A percentile compares a stretch with the other conserved stretches of the same genome.
phyloP scores from a whole-genome alignment of 2,888 invertebrate genomes.

The Oligia fasciuncula region DNA sequence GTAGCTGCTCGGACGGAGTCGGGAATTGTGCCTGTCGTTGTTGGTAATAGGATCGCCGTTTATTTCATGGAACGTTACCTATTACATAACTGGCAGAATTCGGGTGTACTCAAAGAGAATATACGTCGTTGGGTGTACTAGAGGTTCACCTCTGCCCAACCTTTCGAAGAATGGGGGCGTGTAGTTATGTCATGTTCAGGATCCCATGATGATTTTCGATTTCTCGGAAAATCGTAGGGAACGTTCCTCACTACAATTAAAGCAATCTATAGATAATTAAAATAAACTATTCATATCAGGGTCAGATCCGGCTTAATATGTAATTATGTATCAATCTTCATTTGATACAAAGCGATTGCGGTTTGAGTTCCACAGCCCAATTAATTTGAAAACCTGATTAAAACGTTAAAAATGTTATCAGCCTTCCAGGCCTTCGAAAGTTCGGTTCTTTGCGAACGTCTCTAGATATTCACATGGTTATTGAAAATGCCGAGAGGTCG shows the following conservation, averaged over 20 bases:
- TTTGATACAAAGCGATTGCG: not conserved
- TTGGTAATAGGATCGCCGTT: not conserved
- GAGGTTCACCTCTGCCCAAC: not conserved
- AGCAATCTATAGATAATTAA: constrained; percentile 3
- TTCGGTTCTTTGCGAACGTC: not conserved
- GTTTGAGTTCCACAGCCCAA: constrained; percentile 20
- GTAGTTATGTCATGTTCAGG: not conserved
- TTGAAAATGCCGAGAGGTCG: constrained; percentile 1
- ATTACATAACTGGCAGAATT: not conserved
- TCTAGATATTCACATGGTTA: not conserved
- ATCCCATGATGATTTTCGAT: not conserved
- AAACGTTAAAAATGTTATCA: not conserved
- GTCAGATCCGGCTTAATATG: constrained; percentile 13
- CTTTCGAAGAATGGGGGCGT: not conserved
- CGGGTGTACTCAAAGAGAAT: no score
- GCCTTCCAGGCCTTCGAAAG: not conserved
- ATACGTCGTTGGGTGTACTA: no score
- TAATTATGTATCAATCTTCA: constrained; percentile 4
- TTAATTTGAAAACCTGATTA: not conserved
- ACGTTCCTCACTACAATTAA: not conserved
- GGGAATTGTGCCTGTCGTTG: not conserved
- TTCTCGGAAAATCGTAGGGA: not conserved
- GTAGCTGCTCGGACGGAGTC: not conserved
- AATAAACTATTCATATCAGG: not conserved
- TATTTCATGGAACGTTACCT: not conserved